Conservation (phyloP, 2,888 invertebrate genomes). For the Cinara cedri region DNA sequence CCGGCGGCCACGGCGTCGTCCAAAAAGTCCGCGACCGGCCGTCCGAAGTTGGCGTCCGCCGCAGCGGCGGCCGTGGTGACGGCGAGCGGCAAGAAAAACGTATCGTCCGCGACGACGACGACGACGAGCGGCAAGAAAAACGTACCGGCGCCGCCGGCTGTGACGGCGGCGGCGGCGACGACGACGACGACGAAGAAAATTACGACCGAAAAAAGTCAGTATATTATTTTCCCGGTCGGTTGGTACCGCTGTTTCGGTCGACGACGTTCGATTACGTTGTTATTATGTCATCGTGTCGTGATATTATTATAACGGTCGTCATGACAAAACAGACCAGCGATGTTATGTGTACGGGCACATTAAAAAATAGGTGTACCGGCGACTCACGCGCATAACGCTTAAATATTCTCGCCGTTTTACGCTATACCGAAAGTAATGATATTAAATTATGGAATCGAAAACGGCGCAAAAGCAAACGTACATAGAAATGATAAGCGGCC, state of each 20-base stretch:
- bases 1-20: background rate
- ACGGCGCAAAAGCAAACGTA: no score
- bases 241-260: background rate
- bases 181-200: background rate
- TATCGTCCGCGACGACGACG: background rate
- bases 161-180: background rate
- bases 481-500: no score
- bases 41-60: background rate
- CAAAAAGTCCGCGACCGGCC: no score
- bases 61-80: background rate
- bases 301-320: no score
- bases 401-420: no score
- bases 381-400: no score
- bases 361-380: no score
- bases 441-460: no score
- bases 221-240: background rate
- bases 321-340: no score
- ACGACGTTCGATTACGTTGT: background rate
- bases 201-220: slow-evolving; percentile 38
- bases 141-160: background rate
- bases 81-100: background rate
- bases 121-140: background rate
- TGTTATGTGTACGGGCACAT: no score
- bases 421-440: no score
- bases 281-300: background rate